Conservation (phyloP, 2,113 vertebrate genomes). For the Physeter macrocephalus region DNA sequence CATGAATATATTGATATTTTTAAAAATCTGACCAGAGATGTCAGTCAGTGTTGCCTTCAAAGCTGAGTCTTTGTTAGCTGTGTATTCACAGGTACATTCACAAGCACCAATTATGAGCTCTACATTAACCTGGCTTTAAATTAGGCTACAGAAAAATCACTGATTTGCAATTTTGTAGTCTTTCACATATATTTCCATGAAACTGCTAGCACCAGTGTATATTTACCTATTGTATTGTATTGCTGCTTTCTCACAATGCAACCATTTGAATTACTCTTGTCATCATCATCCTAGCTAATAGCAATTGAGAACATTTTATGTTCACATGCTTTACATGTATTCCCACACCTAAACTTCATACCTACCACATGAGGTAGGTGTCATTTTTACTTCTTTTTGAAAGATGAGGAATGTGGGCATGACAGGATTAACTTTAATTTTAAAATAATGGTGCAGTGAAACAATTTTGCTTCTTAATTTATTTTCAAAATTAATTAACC, state of each 20-base stretch:
- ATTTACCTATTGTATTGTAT: not conserved
- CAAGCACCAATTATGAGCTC: constrained; percentile 4
- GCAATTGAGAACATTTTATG: not conserved
- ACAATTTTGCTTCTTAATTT: not conserved
- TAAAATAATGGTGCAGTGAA: not conserved
- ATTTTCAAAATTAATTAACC: not conserved
- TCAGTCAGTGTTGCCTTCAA: constrained; percentile 27
- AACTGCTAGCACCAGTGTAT: not conserved
- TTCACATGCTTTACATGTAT: not conserved
- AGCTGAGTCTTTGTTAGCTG: constrained; percentile 29
- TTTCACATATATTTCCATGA: not conserved
- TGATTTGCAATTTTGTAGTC: not conserved
- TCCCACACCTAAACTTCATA: not conserved
- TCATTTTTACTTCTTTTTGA: not conserved
- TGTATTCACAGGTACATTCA: not conserved
- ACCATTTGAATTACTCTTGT: not conserved
- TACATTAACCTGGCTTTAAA: constrained; percentile 36
- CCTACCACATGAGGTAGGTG: not conserved
- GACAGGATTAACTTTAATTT: not conserved
- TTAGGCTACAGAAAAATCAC: constrained; percentile 36
- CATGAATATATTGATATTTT: not conserved
- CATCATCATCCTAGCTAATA: not conserved
- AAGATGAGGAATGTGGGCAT: not conserved
- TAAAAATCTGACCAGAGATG: not conserved
- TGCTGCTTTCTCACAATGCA: not conserved